Conservation (phyloP, 2,888 invertebrate genomes). For the Andrena trimmerana region DNA sequence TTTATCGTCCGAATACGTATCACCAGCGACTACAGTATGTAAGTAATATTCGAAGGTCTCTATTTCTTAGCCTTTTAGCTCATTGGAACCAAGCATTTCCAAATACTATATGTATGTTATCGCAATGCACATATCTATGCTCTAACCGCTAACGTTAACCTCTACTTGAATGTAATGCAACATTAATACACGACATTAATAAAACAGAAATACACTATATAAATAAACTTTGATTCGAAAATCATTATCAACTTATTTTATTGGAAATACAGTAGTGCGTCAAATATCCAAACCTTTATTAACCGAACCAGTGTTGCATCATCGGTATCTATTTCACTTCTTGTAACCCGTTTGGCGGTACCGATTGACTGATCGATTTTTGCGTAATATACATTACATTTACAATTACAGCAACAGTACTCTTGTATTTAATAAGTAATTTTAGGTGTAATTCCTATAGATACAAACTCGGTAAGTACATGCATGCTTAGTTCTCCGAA, state of each 20-base stretch:
- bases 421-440: no score
- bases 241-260: neutral
- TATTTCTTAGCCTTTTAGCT: conserved; percentile 16
- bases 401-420: no score
- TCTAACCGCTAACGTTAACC: conserved; percentile 25
- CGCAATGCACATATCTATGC: conserved; percentile 44
- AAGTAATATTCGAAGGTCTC: conserved; percentile 62
- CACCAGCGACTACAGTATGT: conserved; percentile 53
- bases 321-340: no score
- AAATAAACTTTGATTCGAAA: conserved; percentile 18
- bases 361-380: no score
- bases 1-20: conserved; percentile 65
- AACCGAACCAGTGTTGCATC: no score
- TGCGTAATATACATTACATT: no score
- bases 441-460: no score
- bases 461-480: no score
- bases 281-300: no score
- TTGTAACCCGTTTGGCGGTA: no score
- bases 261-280: neutral
- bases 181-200: conserved; percentile 5
- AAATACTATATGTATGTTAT: conserved; percentile 32
- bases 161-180: conserved; percentile 24
- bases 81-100: conserved; percentile 6
- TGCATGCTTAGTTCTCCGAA: no score
- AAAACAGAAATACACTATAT: conserved; percentile 27